phyloP scores from a whole-genome alignment of 2,888 invertebrate genomes.

The Nomada flava region DNA sequence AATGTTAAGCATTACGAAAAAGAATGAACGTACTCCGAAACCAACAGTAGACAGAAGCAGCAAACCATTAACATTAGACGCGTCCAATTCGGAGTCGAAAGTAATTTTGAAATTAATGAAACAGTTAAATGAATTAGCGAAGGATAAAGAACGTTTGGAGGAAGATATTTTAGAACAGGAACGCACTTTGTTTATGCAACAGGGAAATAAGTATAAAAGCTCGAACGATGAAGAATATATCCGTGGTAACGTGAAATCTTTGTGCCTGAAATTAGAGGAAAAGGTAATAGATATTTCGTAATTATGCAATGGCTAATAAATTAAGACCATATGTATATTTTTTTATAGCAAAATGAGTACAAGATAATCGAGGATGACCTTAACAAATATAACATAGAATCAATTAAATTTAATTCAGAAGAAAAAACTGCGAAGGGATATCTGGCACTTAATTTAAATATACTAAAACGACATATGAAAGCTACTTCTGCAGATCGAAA shows the following conservation, averaged over 20 bases:
- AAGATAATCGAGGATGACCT: slow-evolving; percentile 50
- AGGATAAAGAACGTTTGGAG: slow-evolving; percentile 62
- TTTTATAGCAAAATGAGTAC: slow-evolving; percentile 55
- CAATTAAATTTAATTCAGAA: slow-evolving; percentile 51
- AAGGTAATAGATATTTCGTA: slow-evolving; percentile 46
- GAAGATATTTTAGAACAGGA: slow-evolving; percentile 68
- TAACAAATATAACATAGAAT: slow-evolving; percentile 37
- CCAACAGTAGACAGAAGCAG: slow-evolving; percentile 78
- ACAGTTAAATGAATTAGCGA: slow-evolving; percentile 64
- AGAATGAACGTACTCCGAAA: slow-evolving; percentile 52
- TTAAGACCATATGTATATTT: not conserved
- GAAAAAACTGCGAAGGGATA: slow-evolving; percentile 62
- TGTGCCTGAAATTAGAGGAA: slow-evolving; percentile 59
- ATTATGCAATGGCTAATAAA: not conserved
- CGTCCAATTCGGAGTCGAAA: slow-evolving; percentile 45
- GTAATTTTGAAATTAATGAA: slow-evolving; percentile 62
- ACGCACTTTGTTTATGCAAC: slow-evolving; percentile 49
- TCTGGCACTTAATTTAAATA: slow-evolving; percentile 65
- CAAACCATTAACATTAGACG: slow-evolving; percentile 69
- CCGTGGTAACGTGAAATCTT: slow-evolving; percentile 42
- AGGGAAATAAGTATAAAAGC: slow-evolving; percentile 32
- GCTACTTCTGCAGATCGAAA: slow-evolving; percentile 61
- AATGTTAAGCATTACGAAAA: slow-evolving; percentile 16
- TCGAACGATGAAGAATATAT: slow-evolving; percentile 59
- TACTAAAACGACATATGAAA: slow-evolving; percentile 58